Evolutionary conservation across 2,888 invertebrate species (phyloP).

Genomic region (Eilema caniola): DNA sequence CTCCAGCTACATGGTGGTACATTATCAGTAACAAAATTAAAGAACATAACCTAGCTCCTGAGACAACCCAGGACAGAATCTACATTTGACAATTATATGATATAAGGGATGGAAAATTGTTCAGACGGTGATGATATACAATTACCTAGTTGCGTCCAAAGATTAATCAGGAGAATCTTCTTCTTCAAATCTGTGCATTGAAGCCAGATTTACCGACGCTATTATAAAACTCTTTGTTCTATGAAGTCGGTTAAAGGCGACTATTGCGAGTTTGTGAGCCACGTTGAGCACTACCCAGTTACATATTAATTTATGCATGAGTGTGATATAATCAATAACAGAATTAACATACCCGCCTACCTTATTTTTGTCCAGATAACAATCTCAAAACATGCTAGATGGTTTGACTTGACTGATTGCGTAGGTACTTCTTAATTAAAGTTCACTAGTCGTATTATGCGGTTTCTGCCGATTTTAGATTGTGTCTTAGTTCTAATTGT

Average conservation of each 20-base stretch:
- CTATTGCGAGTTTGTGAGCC: background rate
- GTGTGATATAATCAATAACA: background rate
- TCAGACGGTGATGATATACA: too few relatives aligned
- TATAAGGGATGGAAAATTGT: too few relatives aligned
- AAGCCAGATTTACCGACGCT: too few relatives aligned
- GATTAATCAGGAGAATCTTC: too few relatives aligned
- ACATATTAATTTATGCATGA: conserved; percentile 1
- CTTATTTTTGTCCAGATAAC: background rate
- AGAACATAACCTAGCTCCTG: too few relatives aligned
- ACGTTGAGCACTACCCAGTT: background rate
- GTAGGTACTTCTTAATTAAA: background rate
- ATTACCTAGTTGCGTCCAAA: too few relatives aligned
- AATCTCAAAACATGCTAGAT: background rate
- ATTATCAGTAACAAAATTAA: too few relatives aligned
- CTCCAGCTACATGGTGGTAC: too few relatives aligned
- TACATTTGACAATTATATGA: too few relatives aligned
- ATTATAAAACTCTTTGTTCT: background rate
- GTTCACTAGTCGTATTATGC: background rate
- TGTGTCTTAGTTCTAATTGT: background rate
- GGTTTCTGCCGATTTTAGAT: background rate
- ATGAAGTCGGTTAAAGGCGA: background rate
- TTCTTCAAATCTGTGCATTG: too few relatives aligned
- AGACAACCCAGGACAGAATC: too few relatives aligned
- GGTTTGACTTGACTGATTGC: background rate
- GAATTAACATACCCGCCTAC: background rate